A percentile compares a stretch with the other conserved stretches of the same genome.
Evolutionary conservation across 2,797 vertebrate species (phyloP).

Genomic region (Nothura maculosa): DNA sequence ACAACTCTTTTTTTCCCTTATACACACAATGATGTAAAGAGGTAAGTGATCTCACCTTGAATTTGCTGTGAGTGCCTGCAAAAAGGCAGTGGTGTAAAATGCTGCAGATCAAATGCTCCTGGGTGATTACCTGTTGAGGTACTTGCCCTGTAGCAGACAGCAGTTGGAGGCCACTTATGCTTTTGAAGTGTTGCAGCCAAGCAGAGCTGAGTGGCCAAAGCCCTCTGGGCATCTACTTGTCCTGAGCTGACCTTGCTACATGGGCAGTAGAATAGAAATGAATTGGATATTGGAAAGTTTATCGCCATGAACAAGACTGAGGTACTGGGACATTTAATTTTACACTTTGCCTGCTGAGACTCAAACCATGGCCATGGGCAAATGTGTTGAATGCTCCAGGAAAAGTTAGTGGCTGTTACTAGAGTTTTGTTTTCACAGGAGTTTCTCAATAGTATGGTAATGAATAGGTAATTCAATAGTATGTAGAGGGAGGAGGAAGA

Average conservation of each 20-base stretch:
- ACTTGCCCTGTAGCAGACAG: neutral
- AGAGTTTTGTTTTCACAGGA: neutral
- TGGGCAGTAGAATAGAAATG: neutral
- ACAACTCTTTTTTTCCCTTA: neutral
- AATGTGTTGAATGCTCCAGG: neutral
- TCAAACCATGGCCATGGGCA: neutral
- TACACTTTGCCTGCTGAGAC: neutral
- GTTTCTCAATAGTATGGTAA: no score
- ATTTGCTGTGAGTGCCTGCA: neutral
- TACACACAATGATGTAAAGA: neutral
- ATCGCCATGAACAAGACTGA: neutral
- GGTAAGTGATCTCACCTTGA: neutral
- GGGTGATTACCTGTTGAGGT: neutral
- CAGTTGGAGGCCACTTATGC: neutral
- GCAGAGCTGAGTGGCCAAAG: neutral
- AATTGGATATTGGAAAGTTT: neutral
- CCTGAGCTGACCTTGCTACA: neutral
- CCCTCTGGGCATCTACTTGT: neutral
- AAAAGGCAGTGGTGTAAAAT: neutral
- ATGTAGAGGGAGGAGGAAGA: neutral
- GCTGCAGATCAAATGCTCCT: neutral
- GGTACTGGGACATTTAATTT: neutral
- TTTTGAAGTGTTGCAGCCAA: constrained; percentile 20
- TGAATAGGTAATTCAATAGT: neutral
- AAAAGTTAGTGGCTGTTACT: neutral